A percentile compares a stretch with the other conserved stretches of the same genome.
These are phyloP conservation scores for Sphinx pinastri DNA, from an alignment of 2,888 invertebrate species.

Conservation along the genomic window DNA sequence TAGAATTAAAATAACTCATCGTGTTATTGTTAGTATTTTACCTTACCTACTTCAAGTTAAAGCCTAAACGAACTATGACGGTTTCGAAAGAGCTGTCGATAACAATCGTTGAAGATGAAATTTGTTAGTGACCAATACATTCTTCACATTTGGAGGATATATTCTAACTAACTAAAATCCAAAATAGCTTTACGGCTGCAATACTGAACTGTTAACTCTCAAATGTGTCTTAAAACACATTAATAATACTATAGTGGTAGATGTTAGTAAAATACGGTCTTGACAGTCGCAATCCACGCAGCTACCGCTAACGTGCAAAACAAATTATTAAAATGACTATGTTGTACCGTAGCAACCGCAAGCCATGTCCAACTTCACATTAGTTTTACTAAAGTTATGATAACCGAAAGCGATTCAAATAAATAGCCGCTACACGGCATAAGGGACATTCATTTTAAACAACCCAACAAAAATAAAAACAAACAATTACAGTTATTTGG, in stretches of 20 bases:
- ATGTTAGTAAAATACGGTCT: no score
- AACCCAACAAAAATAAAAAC: conserved; percentile 40
- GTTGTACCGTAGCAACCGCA: conserved; percentile 64
- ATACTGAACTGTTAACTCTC: no score
- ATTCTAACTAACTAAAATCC: not conserved
- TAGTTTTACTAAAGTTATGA: conserved; percentile 66
- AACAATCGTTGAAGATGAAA: not conserved
- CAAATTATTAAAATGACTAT: conserved; percentile 52
- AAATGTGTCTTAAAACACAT: no score
- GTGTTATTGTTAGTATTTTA: not conserved
- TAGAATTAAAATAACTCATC: no score
- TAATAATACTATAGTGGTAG: no score
- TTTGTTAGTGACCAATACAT: no score
- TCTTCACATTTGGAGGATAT: not conserved
- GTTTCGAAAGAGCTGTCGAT: not conserved
- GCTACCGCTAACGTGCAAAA: conserved; percentile 44
- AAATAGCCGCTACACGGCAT: conserved; percentile 74
- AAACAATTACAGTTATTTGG: conserved; percentile 17
- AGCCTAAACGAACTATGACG: not conserved
- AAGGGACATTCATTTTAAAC: conserved; percentile 36
- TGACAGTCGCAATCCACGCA: not conserved
- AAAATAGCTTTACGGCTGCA: no score
- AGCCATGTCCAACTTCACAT: conserved; percentile 63
- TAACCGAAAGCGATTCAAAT: conserved; percentile 63
- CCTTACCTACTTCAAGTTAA: not conserved